A percentile compares a stretch with the other conserved stretches of the same genome.
phyloP scores from a whole-genome alignment of 2,113 vertebrate genomes.

The Tapirus terrestris region DNA sequence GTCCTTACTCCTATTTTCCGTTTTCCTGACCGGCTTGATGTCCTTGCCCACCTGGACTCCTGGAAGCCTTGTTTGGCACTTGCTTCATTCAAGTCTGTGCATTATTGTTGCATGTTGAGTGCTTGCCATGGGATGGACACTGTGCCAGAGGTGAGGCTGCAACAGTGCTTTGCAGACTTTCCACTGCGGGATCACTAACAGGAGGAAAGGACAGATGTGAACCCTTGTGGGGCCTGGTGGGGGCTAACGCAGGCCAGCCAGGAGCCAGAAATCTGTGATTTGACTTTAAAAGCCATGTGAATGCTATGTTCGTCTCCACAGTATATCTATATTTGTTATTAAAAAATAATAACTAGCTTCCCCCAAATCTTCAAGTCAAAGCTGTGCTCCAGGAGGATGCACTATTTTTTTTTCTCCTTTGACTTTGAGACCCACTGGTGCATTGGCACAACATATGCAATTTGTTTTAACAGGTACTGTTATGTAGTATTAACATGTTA shows the following conservation, averaged over 20 bases:
- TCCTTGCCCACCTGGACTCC: neutral
- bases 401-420: neutral
- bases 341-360: neutral
- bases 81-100: neutral
- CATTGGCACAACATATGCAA: neutral
- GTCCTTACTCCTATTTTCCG: neutral
- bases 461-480: neutral
- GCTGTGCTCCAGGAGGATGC: neutral
- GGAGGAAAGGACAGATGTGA: neutral
- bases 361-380: neutral
- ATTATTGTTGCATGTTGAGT: neutral
- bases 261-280: neutral
- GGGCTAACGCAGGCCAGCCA: neutral
- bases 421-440: neutral
- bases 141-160: neutral
- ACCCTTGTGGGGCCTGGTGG: too few species aligned
- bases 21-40: neutral
- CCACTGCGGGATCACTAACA: neutral
- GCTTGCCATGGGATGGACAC: neutral
- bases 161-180: conserved; percentile 19
- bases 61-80: neutral
- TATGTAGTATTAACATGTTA: neutral
- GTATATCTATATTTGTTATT: conserved; percentile 5
- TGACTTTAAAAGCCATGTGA: neutral
- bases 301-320: neutral